These are phyloP conservation scores for Diadophis punctatus DNA, from an alignment of 2,113 vertebrate species.

Conservation along the genomic window DNA sequence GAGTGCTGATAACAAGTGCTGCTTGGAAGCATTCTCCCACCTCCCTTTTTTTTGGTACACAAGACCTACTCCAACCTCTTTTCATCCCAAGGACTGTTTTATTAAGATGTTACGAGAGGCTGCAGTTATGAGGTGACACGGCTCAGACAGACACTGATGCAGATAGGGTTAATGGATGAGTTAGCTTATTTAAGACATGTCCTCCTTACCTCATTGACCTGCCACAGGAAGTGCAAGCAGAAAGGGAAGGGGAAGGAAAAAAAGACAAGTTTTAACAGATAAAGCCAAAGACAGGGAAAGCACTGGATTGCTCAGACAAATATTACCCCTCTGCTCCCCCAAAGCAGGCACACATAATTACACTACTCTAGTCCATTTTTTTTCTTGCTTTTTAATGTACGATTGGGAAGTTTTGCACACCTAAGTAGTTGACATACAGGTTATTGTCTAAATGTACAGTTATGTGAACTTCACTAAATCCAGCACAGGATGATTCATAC, in stretches of 20 bases:
- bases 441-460: neutral
- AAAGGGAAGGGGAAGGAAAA: conserved; percentile 70
- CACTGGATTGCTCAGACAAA: conserved; percentile 65
- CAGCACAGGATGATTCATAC: neutral
- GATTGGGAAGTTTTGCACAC: neutral
- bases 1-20: conserved; percentile 48
- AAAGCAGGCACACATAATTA: conserved; percentile 42
- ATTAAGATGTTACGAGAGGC: conserved; percentile 19
- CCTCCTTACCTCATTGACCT: conserved; percentile 98
- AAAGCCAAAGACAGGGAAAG: conserved; percentile 68
- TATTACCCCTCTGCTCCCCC: neutral
- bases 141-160: conserved; percentile 60
- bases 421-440: neutral
- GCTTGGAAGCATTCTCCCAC: conserved; percentile 20
- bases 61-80: conserved; percentile 32
- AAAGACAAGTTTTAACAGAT: conserved; percentile 80
- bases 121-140: conserved; percentile 40
- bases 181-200: conserved; percentile 71
- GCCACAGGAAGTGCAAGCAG: conserved; percentile 85
- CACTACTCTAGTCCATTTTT: neutral
- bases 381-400: neutral
- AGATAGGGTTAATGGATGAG: conserved; percentile 68
- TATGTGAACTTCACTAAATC: neutral
- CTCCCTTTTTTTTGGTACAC: neutral
- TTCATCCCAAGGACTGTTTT: conserved; percentile 45